Base-by-base conservation (phyloP, 2,797 vertebrate genomes). In the Zenarchopterus dispar region DNA sequence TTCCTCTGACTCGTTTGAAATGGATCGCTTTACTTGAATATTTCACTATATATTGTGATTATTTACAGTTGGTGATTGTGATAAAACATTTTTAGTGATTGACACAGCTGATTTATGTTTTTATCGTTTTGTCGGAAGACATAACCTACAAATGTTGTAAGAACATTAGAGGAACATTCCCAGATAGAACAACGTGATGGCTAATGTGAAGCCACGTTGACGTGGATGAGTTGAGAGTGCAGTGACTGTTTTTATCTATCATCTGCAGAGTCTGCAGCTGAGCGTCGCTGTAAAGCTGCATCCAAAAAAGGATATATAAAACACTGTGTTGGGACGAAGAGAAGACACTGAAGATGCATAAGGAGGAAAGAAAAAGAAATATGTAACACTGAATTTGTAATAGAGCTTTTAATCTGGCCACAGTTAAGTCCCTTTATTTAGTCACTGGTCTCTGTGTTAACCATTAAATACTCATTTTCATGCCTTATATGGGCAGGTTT, bases 291-390 rank as follows among this genome's bases (percentile, higher is more conserved):
- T 41, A 39, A 36, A 18, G 45, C 43, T 50, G 48, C 43, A 17
- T 69, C 84, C 84, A 72, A 88, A 74, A 68, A 86, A 84, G 89
- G 80, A 22, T 44, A 63, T 39, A 39, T 39, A 39, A 39, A 15
- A 4, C 9, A 39, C 36, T 5, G 36, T 36, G 33, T 39, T 39
- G 36, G 36, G 36, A 39, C 3, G 13, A 39, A 10, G 5, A 24
- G 22, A 21, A 5, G 36, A 26, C n/a, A 18, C 9, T 49, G 18
- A 61, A 60, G 22, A 61, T 56, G 62, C 46, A 6, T 67, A 41
- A 60, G 36, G 36, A 36, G 33, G 33, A 36, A 36, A 36, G 44
- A 62, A 67, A 63, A 60, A 18, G 18, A 57, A 71, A 10, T 10
- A n/a, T 50, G 18, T 57, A 71, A 10, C 33, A 11, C 33, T 36